Base-by-base conservation (phyloP, 2,113 vertebrate species). In the Dascyllus trimaculatus region DNA sequence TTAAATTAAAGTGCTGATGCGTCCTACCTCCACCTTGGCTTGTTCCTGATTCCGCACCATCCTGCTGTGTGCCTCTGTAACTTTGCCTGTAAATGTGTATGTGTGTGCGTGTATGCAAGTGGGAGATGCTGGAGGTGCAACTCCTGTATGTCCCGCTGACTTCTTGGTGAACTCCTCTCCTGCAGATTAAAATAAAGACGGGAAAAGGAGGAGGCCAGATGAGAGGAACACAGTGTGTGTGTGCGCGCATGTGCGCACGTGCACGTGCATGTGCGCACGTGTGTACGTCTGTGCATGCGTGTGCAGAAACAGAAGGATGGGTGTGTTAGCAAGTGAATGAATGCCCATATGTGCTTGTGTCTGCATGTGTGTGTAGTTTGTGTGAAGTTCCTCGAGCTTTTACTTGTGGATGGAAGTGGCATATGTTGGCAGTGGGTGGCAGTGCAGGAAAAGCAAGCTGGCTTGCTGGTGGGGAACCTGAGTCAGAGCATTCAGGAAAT, bases 141-240 rank as follows among this genome's bases (percentile, higher is more conserved):
- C 85, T 91, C 63, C 64, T 86, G 71, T 82, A 64, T 92, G 91
- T 84, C 89, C 91, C 49, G 91, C 89, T 95, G 93, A 94, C 93
- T 94, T 84, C 56, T 92, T 63, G 61, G 78, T 95, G 92, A 94
- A 94, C 89, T 85, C 65, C 77, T 92, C 85, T 80, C 68, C 82
- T 80, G 90, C 84, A 91, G 91, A 93, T 94, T 85, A 91, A 89
- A 89, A 86, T 87, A 83, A 89, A 90, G 70, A 89, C 78, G 76
- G 82, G 66, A 62, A 78, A 81, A 87, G 70, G 74, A 88, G 81
- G 89, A 86, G 84, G 85, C 81, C 85, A 87, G 77, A 87, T 67
- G 79, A 89, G 83, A 73, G 40, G 75, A 78, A 77, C 58, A 82
- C 76, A 86, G 80, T 88, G 77, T 81, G 35, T 63, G 46, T 72